Base-by-base conservation (phyloP, 2,797 vertebrate genomes). In the Falco naumanni region DNA sequence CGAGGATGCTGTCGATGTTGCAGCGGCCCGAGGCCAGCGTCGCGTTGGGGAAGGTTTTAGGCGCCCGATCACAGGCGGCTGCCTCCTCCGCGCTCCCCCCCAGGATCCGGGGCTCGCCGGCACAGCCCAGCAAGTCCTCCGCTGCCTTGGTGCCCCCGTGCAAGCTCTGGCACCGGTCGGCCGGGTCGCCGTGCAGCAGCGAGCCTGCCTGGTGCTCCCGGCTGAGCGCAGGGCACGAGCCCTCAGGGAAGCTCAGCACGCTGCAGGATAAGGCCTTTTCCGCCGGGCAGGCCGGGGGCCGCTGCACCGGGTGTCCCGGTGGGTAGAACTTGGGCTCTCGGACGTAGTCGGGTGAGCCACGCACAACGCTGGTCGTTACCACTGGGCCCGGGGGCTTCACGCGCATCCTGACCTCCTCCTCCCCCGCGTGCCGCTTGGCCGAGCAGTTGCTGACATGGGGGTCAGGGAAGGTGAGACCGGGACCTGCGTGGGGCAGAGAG, bases 351-450 rank as follows among this genome's bases (percentile, higher is more conserved):
- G 98, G 97, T 80, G 98, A 98, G 97, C 97, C 97, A 16, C 96
- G 97, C 84, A 98, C 95, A 97, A 98, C 96, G 96, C 98, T 98
- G 97, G 98, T 97, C n/a, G 98, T 98, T 94, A 97, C 97, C 96
- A 98, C 97, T 94, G 98, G 97, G 96, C 97, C 98, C 97, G 98
- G 98, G 96, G 98, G 97, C 97, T 98, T 98, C 97, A 98, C 98
- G 91, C 98, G 98, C 97, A 98, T 98, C 98, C 98, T 98, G 97
- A 96, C 95, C 97, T 98, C 97, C 97, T 98, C 98, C 97, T 98
- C 98, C 89, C 97, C 94, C 84, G 95, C 63, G 93, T 97, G 98
- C 97, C 98, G 47, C 98, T 98, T 95, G 97, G 97, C 96, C 72
- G 97, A 97, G 96, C 98, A 98, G 97, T 97, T 98, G 97, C 98